Evolutionary conservation across 2,113 vertebrate genomes (phyloP).

Genomic region (Pachypanchax playfairii): DNA sequence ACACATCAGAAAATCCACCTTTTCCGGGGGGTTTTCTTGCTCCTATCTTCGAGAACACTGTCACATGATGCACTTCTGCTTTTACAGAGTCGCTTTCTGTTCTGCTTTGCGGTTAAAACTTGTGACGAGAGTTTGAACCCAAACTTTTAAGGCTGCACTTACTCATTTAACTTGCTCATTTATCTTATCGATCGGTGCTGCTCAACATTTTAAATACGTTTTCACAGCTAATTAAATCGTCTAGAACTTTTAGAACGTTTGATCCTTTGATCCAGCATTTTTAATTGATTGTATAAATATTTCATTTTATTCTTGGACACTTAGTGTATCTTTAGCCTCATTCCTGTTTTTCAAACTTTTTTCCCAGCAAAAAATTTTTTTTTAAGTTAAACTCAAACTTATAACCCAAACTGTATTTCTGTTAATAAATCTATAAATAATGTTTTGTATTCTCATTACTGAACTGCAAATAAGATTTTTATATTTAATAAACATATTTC

Average conservation of each 20-base stretch:
- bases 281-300: slow-evolving; percentile 21
- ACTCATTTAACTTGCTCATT: slow-evolving; percentile 12
- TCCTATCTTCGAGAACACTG: slow-evolving; percentile 10
- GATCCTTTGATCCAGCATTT: background rate
- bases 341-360: slow-evolving; percentile 11
- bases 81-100: slow-evolving; percentile 33
- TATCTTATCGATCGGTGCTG: slow-evolving; percentile 23
- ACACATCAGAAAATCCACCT: no score
- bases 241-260: background rate
- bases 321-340: slow-evolving; percentile 9
- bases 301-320: slow-evolving; percentile 19
- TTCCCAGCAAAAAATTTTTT: slow-evolving; percentile 44
- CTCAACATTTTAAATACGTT: slow-evolving; percentile 1
- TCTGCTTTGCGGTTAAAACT: slow-evolving; percentile 35
- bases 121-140: slow-evolving; percentile 26
- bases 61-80: slow-evolving; percentile 58
- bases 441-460: slow-evolving; percentile 68
- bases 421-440: slow-evolving; percentile 44
- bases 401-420: slow-evolving; percentile 54
- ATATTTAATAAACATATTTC: slow-evolving; percentile 77
- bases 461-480: slow-evolving; percentile 66
- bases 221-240: slow-evolving; percentile 18
- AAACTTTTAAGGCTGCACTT: slow-evolving; percentile 20
- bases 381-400: slow-evolving; percentile 41
- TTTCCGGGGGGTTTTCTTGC: no score